phyloP scores from a whole-genome alignment of 2,113 vertebrate genomes.

The Phalacrocorax aristotelis region DNA sequence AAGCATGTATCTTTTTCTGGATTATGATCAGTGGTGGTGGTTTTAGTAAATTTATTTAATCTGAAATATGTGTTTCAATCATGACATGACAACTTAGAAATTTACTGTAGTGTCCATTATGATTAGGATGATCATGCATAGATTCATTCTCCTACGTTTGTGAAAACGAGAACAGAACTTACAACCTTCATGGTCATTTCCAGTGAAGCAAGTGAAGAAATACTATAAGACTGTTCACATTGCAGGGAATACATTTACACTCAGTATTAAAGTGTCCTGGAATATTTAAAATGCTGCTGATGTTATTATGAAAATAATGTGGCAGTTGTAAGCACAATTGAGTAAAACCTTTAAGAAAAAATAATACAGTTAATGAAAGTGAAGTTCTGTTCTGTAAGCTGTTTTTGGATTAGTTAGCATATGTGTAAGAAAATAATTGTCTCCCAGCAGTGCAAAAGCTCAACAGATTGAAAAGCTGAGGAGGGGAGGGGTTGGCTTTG shows the following conservation, averaged over 20 bases:
- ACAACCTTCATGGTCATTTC: not conserved
- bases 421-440: not conserved
- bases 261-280: not conserved
- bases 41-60: not conserved
- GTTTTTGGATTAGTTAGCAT: not conserved
- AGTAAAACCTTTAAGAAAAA: not conserved
- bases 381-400: not conserved
- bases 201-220: not conserved
- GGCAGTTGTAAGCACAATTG: not conserved
- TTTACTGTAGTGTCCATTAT: not conserved
- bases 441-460: not conserved
- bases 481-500: not conserved
- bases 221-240: not conserved
- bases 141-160: not conserved
- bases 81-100: not conserved
- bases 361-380: not conserved
- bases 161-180: not conserved
- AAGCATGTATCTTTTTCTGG: constrained; percentile 85
- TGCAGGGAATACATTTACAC: not conserved
- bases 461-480: not conserved
- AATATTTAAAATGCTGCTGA: not conserved
- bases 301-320: not conserved
- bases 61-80: accelerated
- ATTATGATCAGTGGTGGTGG: not conserved
- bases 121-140: not conserved